Conservation (phyloP, 1,140 invertebrate species). For the Hypsibius dujardini region DNA sequence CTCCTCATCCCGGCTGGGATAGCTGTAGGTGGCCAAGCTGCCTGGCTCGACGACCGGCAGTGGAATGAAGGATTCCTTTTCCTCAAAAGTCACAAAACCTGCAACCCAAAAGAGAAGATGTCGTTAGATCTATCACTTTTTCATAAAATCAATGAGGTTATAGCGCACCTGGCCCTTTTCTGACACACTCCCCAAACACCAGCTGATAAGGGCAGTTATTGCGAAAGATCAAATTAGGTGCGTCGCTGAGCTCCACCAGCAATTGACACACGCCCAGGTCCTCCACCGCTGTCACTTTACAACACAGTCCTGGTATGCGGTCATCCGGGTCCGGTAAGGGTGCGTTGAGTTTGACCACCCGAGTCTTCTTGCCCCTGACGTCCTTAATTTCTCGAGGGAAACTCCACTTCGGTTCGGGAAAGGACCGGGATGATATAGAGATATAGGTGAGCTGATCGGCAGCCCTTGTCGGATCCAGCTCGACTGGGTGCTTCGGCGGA, state of each 20-base stretch:
- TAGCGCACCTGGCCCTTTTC: not conserved
- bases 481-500: not conserved
- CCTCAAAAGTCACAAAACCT: constrained; percentile 2
- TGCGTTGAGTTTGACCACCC: not conserved
- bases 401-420: not conserved
- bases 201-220: constrained; percentile 3
- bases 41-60: not conserved
- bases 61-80: not conserved
- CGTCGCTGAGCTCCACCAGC: not conserved
- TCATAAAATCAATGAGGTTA: not conserved
- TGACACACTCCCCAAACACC: not conserved
- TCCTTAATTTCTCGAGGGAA: not conserved
- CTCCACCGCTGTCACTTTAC: not conserved
- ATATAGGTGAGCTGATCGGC: not conserved
- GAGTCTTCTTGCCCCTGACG: not conserved
- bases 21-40: not conserved
- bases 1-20: constrained; percentile 1
- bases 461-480: not conserved
- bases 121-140: not conserved
- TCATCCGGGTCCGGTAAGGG: not conserved
- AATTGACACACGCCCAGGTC: constrained; percentile 1
- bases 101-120: not conserved
- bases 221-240: not conserved
- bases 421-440: not conserved
- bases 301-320: not conserved